These are phyloP conservation scores for Stenolophus ochropezus DNA, from an alignment of 2,888 invertebrate species.

Conservation along the genomic window DNA sequence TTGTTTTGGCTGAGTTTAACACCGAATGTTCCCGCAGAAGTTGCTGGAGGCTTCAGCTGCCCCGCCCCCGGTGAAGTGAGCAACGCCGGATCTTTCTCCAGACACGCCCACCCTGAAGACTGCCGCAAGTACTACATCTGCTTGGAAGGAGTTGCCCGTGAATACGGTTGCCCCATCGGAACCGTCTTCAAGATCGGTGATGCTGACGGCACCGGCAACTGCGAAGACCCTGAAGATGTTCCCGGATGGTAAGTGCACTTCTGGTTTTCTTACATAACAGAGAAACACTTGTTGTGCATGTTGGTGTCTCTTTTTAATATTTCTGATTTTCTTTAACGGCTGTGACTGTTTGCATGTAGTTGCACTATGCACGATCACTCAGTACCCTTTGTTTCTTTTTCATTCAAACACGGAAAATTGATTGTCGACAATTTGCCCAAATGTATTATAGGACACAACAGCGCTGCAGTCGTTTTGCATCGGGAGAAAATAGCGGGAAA, in stretches of 20 bases:
- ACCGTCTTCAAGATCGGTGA: constrained; percentile 97
- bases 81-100: constrained; percentile 91
- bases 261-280: constrained; percentile 64
- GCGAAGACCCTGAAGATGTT: constrained; percentile 96
- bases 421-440: not conserved
- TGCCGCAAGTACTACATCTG: constrained; percentile 97
- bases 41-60: constrained; percentile 92
- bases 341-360: not conserved
- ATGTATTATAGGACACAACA: too few relatives aligned
- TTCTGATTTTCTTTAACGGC: constrained; percentile 10
- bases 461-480: too few relatives aligned
- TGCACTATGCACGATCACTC: constrained; percentile 35
- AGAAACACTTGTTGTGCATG: constrained; percentile 40
- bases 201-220: constrained; percentile 92
- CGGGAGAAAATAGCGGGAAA: too few relatives aligned
- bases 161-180: constrained; percentile 96
- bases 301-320: constrained; percentile 30
- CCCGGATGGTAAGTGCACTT: constrained; percentile 90
- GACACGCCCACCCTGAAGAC: constrained; percentile 95
- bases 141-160: constrained; percentile 90
- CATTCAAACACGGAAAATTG: not conserved
- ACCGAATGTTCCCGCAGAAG: constrained; percentile 79
- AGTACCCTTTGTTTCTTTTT: not conserved
- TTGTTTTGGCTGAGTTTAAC: too few relatives aligned
- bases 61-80: constrained; percentile 88